Percentiles rank a stretch among this genome's conserved stretches.
Conservation (phyloP, 2,888 invertebrate genomes). For the Stratiomys singularior region DNA sequence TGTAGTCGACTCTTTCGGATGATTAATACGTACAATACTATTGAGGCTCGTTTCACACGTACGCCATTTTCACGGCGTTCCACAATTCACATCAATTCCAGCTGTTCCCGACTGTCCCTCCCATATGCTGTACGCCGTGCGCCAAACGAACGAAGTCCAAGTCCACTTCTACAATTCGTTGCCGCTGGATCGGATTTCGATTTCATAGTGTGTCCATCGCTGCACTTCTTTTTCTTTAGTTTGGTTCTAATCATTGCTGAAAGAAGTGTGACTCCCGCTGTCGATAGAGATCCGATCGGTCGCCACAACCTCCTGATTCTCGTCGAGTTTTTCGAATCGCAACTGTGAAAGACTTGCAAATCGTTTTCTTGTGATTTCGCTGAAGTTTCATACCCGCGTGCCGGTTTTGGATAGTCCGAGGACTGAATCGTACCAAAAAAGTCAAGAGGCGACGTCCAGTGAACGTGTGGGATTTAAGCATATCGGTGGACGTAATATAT, state of each 20-base stretch:
- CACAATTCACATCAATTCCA: neutral
- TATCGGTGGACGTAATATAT: slow-evolving; percentile 8
- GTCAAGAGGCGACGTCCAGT: slow-evolving; percentile 21
- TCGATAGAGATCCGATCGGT: neutral
- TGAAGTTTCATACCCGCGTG: neutral
- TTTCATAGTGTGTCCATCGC: slow-evolving; percentile 46
- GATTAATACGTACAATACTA: too few species aligned
- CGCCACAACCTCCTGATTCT: slow-evolving; percentile 27
- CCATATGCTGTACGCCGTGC: too few species aligned
- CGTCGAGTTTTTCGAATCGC: neutral
- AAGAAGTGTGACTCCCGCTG: slow-evolving; percentile 22
- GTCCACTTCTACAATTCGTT: slow-evolving; percentile 16
- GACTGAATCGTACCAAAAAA: neutral
- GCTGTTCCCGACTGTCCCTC: neutral
- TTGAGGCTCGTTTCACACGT: too few species aligned
- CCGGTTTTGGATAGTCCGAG: slow-evolving; percentile 5
- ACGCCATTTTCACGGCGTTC: neutral
- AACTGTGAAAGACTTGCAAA: slow-evolving; percentile 21
- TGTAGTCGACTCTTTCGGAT: too few species aligned
- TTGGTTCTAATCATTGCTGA: slow-evolving; percentile 34
- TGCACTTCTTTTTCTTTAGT: slow-evolving; percentile 50
- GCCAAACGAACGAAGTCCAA: neutral
- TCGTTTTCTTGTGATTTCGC: slow-evolving; percentile 3
- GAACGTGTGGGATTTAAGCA: neutral
- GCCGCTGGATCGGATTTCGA: slow-evolving; percentile 49